Percentiles rank a stretch among this genome's conserved stretches.
phyloP scores from a whole-genome alignment of 2,113 vertebrate genomes.

The Bubo blakistoni region DNA sequence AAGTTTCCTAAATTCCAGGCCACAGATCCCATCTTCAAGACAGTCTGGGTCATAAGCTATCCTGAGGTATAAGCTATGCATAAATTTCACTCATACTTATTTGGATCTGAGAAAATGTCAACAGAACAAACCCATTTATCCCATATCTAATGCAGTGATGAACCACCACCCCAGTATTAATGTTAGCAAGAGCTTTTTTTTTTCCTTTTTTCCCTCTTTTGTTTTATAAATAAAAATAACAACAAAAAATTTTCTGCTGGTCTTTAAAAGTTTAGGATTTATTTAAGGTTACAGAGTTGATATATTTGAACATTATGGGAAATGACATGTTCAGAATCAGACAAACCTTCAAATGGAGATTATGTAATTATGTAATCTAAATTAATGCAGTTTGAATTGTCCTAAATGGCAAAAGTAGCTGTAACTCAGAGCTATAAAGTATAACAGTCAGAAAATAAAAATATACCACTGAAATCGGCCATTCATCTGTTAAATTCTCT shows the following conservation, averaged over 20 bases:
- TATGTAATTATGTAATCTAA: background rate
- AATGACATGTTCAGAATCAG: background rate
- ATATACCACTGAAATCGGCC: background rate
- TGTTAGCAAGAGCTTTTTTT: background rate
- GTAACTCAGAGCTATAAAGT: background rate
- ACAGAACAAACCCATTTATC: background rate
- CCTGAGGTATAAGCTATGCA: background rate
- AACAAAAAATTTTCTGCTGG: background rate
- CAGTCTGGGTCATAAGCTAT: background rate
- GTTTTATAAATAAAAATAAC: background rate
- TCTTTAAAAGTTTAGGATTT: background rate
- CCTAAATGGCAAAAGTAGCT: background rate
- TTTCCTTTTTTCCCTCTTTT: fast-evolving
- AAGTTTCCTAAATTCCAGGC: background rate
- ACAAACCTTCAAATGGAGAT: background rate
- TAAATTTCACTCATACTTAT: background rate
- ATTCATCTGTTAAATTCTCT: background rate
- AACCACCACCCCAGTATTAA: background rate
- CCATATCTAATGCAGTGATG: background rate
- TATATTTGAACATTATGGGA: background rate
- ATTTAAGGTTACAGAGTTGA: background rate
- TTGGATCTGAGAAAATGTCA: background rate
- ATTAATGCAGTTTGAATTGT: background rate
- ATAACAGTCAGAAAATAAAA: background rate
- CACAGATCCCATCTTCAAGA: background rate